phyloP scores from a whole-genome alignment of 2,113 vertebrate genomes.

The Elephantulus edwardii region DNA sequence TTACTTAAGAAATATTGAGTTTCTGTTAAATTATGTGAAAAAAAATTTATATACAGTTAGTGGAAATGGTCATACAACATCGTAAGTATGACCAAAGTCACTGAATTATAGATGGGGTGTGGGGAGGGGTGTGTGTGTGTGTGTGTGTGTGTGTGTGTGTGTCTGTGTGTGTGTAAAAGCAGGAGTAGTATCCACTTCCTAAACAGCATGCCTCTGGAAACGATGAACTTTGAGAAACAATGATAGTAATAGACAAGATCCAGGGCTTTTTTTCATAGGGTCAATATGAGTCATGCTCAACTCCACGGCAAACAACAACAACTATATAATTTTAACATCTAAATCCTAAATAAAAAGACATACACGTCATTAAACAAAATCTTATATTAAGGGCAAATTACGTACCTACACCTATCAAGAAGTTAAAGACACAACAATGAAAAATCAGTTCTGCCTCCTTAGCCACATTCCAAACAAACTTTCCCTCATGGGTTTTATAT shows the following conservation, averaged over 20 bases:
- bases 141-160: too few relatives aligned
- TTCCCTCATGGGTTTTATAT: background rate
- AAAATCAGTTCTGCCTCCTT: background rate
- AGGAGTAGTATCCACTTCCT: too few relatives aligned
- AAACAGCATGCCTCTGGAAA: too few relatives aligned
- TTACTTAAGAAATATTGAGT: background rate
- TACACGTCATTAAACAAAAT: background rate
- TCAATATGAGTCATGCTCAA: too few relatives aligned
- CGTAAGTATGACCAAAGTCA: background rate
- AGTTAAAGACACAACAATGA: background rate
- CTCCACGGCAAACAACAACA: too few relatives aligned
- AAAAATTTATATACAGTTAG: background rate
- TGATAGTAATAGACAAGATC: too few relatives aligned
- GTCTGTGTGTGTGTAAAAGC: too few relatives aligned
- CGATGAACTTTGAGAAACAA: too few relatives aligned
- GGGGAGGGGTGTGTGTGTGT: too few relatives aligned
- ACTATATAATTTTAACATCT: background rate
- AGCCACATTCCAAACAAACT: background rate
- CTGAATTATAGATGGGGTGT: background rate
- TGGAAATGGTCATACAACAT: background rate
- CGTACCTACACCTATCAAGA: background rate
- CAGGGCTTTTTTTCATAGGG: too few relatives aligned
- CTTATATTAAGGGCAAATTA: constrained; percentile 11
- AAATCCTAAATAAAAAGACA: background rate
- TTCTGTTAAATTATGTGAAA: background rate